Evolutionary conservation across 2,888 invertebrate species (phyloP).

Genomic region (Petrolisthes cinctipes): DNA sequence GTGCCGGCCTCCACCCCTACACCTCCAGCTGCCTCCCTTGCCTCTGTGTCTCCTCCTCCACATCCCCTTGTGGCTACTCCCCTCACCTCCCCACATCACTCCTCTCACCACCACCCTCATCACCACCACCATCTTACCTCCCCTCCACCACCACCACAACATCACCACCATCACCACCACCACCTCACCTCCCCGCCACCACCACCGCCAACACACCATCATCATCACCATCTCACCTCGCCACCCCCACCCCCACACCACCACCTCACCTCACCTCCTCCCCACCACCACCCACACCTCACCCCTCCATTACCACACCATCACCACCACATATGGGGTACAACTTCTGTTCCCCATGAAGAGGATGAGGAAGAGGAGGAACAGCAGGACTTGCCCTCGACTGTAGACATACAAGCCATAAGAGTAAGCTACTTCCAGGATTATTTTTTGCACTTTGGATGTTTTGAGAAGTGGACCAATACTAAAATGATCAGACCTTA

Average conservation of each 20-base stretch:
- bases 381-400: conserved; percentile 64
- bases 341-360: conserved; percentile 54
- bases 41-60: conserved; percentile 47
- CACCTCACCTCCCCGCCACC: conserved; percentile 44
- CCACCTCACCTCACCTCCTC: conserved; percentile 53
- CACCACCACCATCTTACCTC: conserved; percentile 44
- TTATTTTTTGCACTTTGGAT: no score
- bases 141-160: conserved; percentile 49
- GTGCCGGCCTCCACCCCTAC: conserved; percentile 58
- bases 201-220: conserved; percentile 36
- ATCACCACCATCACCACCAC: conserved; percentile 50
- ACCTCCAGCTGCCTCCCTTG: conserved; percentile 56
- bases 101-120: conserved; percentile 49
- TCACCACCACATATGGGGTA: conserved; percentile 54
- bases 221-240: conserved; percentile 38
- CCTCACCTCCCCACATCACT: conserved; percentile 59
- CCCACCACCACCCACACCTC: conserved; percentile 48
- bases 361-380: conserved; percentile 68
- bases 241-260: conserved; percentile 52
- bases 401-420: conserved; percentile 65
- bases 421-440: conserved; percentile 44
- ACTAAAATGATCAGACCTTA: no score
- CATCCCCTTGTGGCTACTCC: conserved; percentile 49
- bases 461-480: no score
- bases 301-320: conserved; percentile 47